These are phyloP conservation scores for Hecatera dysodea DNA, from an alignment of 2,888 invertebrate genomes.

Conservation along the genomic window DNA sequence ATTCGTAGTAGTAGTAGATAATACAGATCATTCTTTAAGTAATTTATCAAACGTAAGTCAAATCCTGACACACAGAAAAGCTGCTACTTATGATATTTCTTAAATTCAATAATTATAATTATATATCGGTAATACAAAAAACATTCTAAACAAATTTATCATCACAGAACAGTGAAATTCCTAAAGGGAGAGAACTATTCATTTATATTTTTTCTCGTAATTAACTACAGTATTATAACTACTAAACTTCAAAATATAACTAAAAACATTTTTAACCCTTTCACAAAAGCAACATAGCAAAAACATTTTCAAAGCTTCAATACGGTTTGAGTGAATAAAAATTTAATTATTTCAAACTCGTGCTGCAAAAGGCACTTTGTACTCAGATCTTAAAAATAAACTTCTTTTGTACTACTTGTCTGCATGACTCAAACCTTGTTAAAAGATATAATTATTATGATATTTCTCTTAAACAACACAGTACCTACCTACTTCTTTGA, in stretches of 20 bases:
- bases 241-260: constrained; percentile 2
- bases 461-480: constrained; percentile 59
- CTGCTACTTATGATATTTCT: too few species aligned
- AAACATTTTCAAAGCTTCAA: constrained; percentile 54
- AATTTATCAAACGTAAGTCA: too few species aligned
- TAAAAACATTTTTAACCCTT: constrained; percentile 8
- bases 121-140: too few species aligned
- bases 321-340: constrained; percentile 65
- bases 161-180: too few species aligned
- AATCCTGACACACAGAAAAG: too few species aligned
- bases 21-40: too few species aligned
- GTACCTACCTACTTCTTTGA: constrained; percentile 10
- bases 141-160: too few species aligned
- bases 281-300: constrained; percentile 22
- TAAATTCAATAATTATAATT: too few species aligned
- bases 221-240: background rate
- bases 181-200: too few species aligned
- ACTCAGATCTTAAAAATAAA: constrained; percentile 79
- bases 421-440: constrained; percentile 65
- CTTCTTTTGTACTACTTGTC: constrained; percentile 75
- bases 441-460: constrained; percentile 62
- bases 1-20: too few species aligned
- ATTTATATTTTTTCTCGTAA: background rate
- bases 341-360: constrained; percentile 69
- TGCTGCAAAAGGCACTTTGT: constrained; percentile 64